Evolutionary conservation across 1,140 invertebrate species (phyloP), one percentile per base, ranked within the genome.

Genomic region (Drosophila subobscura): DNA sequence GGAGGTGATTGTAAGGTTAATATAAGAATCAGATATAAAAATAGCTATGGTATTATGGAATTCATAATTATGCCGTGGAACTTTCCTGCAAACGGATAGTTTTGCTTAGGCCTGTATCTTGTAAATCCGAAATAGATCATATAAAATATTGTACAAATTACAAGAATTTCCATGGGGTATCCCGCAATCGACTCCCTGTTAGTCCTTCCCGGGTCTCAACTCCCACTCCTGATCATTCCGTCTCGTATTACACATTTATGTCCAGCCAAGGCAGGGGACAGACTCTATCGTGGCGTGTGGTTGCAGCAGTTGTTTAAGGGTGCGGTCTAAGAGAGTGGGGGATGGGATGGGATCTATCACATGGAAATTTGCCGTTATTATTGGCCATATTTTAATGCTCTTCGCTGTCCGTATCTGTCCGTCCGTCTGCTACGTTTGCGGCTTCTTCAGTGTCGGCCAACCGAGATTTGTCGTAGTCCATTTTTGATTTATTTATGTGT

Each of bases 401-500:
- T 55, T 41, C 37, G 49, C n/a, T 66, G 58, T 65, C 57, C 68
- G 70, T 59, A 37, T 60, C 55, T 58, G 55, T 45, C 45, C 50
- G 52, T 22, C 23, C 49, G 27, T 7, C 23, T 27, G 12, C 47
- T 27, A 3, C 8, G n/a, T 12, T 12, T 47, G 16, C 49, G 8
- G 12, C 10, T 37, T 46, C 56, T 52, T 71, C 59, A 61, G 33
- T 58, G 61, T 57, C 64, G 70, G 68, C 81, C 81, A 85, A 80
- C 81, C 68, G 81, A 85, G 81, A 85, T 86, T 85, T 85, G 81
- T 85, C 81, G 81, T 85, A 74, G 77, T 80, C 79, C 77, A 85
- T 80, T 79, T 84, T 84, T 85, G 81, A 85, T 85, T 85, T 85
- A 85, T 85, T 86, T 85, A 85, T 85, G 81, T 85, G 81, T 85